Base-by-base conservation (phyloP, 2,113 vertebrate species). In the Anser cygnoides region DNA sequence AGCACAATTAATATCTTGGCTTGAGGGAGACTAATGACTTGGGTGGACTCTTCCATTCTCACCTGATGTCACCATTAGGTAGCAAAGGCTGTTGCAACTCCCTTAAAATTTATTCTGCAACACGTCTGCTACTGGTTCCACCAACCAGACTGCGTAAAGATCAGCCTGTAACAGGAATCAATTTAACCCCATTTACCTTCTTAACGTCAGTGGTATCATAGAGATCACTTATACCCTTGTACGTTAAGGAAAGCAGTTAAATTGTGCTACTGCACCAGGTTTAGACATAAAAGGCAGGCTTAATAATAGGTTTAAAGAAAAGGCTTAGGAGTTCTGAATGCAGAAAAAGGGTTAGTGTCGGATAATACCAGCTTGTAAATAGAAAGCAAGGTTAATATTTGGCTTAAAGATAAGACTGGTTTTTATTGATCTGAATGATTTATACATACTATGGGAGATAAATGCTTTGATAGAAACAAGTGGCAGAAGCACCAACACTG, bases 241-340 rank as follows among this genome's bases (percentile, higher is more conserved):
- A 89, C 31, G 76, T 77, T 92, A 95, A 94, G 44, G 59, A 87
- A 82, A 90, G 71, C 91, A 93, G 82, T 88, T 96, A 96, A 52
- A 96, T 89, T 96, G 75, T 87, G 71, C 44, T 70, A 57, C 72
- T 74, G 61, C 55, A 68, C 21, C 4, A 4, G 37, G 54, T 86
- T 88, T 78, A 78, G 72, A 89, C 68, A 87, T 92, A 57, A 94
- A 95, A 96, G 87, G 82, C 71, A 91, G 80, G 86, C 85, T 89
- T 96, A 96, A 95, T 77, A 68, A 55, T 37, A 80, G 55, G 28
- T 90, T 95, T 89, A 84, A 89, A 90, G 49, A 46, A 89, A 85
- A 85, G 29, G 44, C 55, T 83, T 78, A 57, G 37, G 23, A 71
- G 58, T 50, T 73, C 58, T 92, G 67, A 68, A 37, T 59, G 35